Base-by-base conservation (phyloP, 2,888 invertebrate species). In the Tupiocoris notatus region DNA sequence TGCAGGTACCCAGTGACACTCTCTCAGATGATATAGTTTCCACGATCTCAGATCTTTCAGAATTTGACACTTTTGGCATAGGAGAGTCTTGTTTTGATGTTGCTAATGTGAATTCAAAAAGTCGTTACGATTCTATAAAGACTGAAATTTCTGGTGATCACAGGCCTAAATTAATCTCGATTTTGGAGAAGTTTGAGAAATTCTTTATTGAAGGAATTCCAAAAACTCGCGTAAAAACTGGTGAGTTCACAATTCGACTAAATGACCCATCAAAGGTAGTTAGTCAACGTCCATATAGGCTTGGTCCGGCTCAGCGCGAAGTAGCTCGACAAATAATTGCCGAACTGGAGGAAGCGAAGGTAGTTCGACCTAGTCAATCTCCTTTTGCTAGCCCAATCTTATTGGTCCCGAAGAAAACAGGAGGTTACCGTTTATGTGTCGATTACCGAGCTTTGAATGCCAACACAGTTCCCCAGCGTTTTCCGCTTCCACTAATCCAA, bases 401-500 rank as follows among this genome's bases (percentile, higher is more conserved):
- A 18, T 23, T 73, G 3, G 74, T 73, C 6, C 74, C 74, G n/a
- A 73, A 73, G 39, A 63, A 73, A 63, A 73, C 24, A 24, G 74
- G 74, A 9, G 54, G 23, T 12, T 21, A 7, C 2, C 74, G 74
- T 2, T 6, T 73, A 18, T 12, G 20, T n/a, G 54, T 73, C 1
- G 66, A 75, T 63, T 75, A 67, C 20, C 56, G 75, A 2, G 2
- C 6, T 21, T 20, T 75, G 17, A 75, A 75, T 68, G 22, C 75
- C 1, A 66, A 67, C 57, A 75, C 75, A 16, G 39, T 75, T 17
- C 25, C 75, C 56, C 12, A 75, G 16, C 66, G 22, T 1, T 62
- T 25, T 22, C 75, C 75, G 3, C 39, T 75, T 9, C 67, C 67
- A 2, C 21, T 81, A 16, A 81, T 82, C 23, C 22, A 9, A n/a